phyloP scores from a whole-genome alignment of 1,140 invertebrate species.

The Dinoponera quadriceps region DNA sequence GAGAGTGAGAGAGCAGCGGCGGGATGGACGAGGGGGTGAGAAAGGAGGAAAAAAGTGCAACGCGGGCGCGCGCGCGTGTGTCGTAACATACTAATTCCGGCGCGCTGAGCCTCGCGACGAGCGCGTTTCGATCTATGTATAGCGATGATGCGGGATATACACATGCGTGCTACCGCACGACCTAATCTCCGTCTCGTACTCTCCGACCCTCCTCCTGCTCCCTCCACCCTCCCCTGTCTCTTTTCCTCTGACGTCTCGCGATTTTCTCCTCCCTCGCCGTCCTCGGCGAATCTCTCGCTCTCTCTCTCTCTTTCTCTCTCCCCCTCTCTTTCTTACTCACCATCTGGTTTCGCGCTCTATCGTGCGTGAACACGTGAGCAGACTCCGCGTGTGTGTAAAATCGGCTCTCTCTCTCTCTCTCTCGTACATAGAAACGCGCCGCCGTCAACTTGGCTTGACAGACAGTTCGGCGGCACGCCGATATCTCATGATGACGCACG shows the following conservation, averaged over 20 bases:
- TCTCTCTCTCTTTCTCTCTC: neutral
- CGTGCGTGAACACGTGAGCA: constrained; percentile 42
- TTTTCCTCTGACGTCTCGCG: neutral
- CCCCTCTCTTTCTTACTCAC: neutral
- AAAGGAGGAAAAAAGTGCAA: neutral
- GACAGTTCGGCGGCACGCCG: constrained; percentile 61
- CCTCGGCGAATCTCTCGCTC: neutral
- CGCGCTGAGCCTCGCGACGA: constrained; percentile 22
- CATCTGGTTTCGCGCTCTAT: constrained; percentile 29
- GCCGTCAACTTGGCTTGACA: constrained; percentile 51
- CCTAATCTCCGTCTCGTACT: constrained; percentile 41
- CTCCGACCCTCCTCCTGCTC: neutral
- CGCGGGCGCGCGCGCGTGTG: neutral
- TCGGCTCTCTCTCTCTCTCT: too few species aligned
- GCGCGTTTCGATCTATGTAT: constrained; percentile 60
- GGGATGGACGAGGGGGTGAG: too few species aligned
- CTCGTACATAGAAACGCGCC: constrained; percentile 29
- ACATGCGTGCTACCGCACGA: constrained; percentile 18
- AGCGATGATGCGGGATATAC: constrained; percentile 59
- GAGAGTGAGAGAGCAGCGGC: too few species aligned
- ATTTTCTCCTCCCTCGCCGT: too few species aligned
- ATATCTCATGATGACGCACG: constrained; percentile 60
- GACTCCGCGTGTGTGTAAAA: constrained; percentile 25
- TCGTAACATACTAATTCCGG: constrained; percentile 54
- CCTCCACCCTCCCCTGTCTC: too few species aligned